Evolutionary conservation across 2,797 vertebrate species (phyloP), one percentile per base, ranked within the genome.

Genomic region (Tapirus indicus): DNA sequence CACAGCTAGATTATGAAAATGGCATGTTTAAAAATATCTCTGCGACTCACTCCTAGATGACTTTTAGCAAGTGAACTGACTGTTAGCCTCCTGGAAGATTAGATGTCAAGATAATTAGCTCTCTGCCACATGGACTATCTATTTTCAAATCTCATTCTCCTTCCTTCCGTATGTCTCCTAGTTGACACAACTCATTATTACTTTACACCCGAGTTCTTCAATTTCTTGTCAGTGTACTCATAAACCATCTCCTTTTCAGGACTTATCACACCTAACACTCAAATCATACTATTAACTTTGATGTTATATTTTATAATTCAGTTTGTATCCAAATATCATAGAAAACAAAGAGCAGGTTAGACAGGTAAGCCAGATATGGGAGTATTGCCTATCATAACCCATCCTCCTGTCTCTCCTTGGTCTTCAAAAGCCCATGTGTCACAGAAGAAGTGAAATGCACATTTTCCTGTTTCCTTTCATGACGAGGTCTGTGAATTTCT

Each of bases 51-150:
- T 97, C 60, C 79, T 95, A n/a, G 62, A 77, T 95, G 93, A 94
- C 93, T 97, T 89, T 92, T 60, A 96, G 92, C 93, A 66, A 96
- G 88, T 88, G 95, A 97, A 80, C 95, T 77, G 75, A 91, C 96
- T 54, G 91, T 88, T 97, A 94, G 97, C 94, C 96, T 94, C 62
- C 87, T 96, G 58, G 85, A 97, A 94, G 96, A 97, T 95, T 75
- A 95, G 89, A 92, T 96, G 94, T 97, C 97, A 92, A 94, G 94
- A 97, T 97, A 98, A 97, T 97, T 98, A 98, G 97, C 93, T 96
- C 87, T 79, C 89, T 91, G 95, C 80, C 95, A 90, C 80, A 44
- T 20, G 27, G 95, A 85, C 84, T 95, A 29, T 72, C 75, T 91
- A 6, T 23, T 95, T 94, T 93, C 92, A 85, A 91, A 85, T n/a